phyloP scores from a whole-genome alignment of 2,888 invertebrate genomes.

The Mellilla xanthometata region DNA sequence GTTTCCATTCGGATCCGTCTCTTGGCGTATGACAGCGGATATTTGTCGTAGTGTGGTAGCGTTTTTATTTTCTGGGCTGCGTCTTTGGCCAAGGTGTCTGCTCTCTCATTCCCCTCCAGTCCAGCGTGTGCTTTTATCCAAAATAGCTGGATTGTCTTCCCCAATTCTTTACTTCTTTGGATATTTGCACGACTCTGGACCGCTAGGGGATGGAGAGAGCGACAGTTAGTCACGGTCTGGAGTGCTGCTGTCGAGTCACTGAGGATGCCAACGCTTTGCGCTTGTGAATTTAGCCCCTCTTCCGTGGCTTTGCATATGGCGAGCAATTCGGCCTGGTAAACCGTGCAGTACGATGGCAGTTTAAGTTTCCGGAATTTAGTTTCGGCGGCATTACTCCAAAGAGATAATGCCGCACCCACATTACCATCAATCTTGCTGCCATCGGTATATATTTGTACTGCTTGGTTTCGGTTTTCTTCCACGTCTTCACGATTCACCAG shows the following conservation, averaged over 20 bases:
- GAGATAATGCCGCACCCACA: background rate
- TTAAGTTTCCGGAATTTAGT: background rate
- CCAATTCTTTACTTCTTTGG: too few relatives aligned
- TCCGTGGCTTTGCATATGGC: background rate
- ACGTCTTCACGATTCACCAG: slow-evolving; percentile 5
- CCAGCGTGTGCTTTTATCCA: slow-evolving; percentile 18
- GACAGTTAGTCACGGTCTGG: background rate
- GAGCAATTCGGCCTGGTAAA: background rate
- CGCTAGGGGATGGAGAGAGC: slow-evolving; percentile 6
- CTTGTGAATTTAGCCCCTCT: background rate
- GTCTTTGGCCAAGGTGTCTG: slow-evolving; percentile 11
- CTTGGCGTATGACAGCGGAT: slow-evolving; percentile 13
- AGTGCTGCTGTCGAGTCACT: slow-evolving; percentile 11
- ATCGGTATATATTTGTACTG: slow-evolving; percentile 11
- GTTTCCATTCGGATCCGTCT: background rate
- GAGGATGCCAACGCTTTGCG: background rate
- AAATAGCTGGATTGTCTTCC: background rate
- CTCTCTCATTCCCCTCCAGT: slow-evolving; percentile 10
- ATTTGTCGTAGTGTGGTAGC: background rate
- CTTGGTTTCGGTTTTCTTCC: background rate
- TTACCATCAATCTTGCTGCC: slow-evolving; percentile 13
- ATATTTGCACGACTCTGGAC: background rate
- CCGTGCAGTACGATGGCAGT: background rate
- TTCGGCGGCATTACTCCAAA: background rate
- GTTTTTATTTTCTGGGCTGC: slow-evolving; percentile 7